Evolutionary conservation across 1,140 invertebrate species (phyloP).

Genomic region (Drosophila hydei): DNA sequence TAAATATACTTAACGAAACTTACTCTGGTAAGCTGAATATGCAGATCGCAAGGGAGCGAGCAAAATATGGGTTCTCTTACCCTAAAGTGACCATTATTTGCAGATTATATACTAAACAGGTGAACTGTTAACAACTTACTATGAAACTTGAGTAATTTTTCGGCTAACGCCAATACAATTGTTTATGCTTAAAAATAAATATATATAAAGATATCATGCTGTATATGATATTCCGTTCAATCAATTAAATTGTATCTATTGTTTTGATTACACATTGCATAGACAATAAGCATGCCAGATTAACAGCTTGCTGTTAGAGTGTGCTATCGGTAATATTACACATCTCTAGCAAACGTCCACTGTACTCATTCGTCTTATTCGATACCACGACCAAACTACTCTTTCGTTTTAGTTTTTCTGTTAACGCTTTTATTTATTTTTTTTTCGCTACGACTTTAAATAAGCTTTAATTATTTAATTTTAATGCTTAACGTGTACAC

Average conservation of each 20-base stretch:
- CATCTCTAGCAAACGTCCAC: conserved; percentile 21
- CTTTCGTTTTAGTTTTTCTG: conserved; percentile 53
- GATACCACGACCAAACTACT: conserved; percentile 36
- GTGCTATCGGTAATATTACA: neutral
- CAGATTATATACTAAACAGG: too few species aligned
- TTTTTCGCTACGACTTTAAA: conserved; percentile 37
- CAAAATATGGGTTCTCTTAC: too few species aligned
- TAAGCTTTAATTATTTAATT: conserved; percentile 27
- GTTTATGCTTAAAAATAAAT: too few species aligned
- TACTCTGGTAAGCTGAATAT: conserved; percentile 11
- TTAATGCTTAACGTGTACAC: conserved; percentile 20
- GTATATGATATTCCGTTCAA: too few species aligned
- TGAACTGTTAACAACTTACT: too few species aligned
- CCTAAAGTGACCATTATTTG: too few species aligned
- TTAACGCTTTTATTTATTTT: conserved; percentile 58
- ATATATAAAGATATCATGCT: neutral
- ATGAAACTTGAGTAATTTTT: too few species aligned
- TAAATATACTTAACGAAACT: conserved; percentile 19
- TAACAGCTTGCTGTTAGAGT: conserved; percentile 8
- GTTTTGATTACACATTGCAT: neutral
- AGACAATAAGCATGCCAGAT: neutral
- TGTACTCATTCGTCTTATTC: conserved; percentile 39
- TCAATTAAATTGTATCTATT: neutral
- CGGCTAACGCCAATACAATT: too few species aligned
- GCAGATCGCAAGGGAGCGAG: neutral